Conservation (phyloP, 2,888 invertebrate genomes). For the Apodemia mormo region DNA sequence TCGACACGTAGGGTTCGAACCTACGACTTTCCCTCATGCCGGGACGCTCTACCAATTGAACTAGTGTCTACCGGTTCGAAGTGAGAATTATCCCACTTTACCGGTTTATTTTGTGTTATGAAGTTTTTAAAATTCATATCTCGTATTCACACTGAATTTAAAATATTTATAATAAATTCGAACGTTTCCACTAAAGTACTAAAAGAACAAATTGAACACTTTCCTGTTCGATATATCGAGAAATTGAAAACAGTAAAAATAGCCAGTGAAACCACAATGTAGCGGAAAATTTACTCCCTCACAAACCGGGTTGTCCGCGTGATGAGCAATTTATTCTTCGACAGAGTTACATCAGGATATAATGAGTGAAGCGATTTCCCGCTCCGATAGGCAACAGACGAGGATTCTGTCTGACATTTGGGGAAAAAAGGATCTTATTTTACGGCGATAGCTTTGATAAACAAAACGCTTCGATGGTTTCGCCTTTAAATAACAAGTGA, state of each 20-base stretch:
- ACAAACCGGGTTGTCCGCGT: not conserved
- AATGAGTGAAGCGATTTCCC: conserved; percentile 21
- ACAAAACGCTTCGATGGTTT: conserved; percentile 6
- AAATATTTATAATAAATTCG: not conserved
- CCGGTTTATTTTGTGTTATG: no score
- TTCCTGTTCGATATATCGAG: not conserved
- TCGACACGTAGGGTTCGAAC: no score
- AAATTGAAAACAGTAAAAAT: not conserved
- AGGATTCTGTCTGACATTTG: conserved; percentile 21
- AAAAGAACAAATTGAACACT: not conserved
- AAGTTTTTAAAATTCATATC: no score
- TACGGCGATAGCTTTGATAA: conserved; percentile 16
- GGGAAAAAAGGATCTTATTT: conserved; percentile 17
- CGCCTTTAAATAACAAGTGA: not conserved
- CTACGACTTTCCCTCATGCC: no score
- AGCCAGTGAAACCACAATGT: conserved; percentile 16
- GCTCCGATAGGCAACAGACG: conserved; percentile 8
- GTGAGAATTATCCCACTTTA: no score
- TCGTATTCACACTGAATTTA: not conserved
- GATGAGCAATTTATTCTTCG: conserved; percentile 20
- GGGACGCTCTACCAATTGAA: no score
- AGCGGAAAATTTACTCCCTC: conserved; percentile 18
- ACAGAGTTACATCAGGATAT: conserved; percentile 13
- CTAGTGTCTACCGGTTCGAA: no score
- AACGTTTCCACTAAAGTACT: not conserved